A percentile compares a stretch with the other conserved stretches of the same genome.
Conservation (phyloP, 1,140 invertebrate genomes). For the Megalonaias nervosa region DNA sequence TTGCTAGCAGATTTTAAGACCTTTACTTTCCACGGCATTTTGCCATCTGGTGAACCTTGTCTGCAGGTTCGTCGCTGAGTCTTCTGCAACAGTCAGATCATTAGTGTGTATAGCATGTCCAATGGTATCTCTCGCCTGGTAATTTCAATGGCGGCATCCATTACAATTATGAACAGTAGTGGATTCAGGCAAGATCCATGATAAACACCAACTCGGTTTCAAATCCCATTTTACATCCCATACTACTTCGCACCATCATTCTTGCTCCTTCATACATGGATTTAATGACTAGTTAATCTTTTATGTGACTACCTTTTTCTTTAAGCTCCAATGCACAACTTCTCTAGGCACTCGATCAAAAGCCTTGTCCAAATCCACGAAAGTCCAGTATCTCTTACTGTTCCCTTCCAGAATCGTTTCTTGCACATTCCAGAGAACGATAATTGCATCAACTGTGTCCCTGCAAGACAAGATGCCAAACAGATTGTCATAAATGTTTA, state of each 20-base stretch:
- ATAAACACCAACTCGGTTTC: slow-evolving; percentile 10
- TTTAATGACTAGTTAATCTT: slow-evolving; percentile 10
- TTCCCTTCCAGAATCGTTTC: slow-evolving; percentile 4
- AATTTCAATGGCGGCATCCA: not conserved
- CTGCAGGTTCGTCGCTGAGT: not conserved
- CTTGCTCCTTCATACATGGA: slow-evolving; percentile 10
- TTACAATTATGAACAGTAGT: not conserved
- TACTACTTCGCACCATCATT: not conserved
- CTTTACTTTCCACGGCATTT: slow-evolving; percentile 14
- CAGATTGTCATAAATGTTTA: slow-evolving; percentile 23
- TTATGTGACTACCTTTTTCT: slow-evolving; percentile 4
- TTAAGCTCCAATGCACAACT: slow-evolving; percentile 11
- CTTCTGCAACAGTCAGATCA: slow-evolving; percentile 10
- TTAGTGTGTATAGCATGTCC: not conserved
- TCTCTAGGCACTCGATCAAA: slow-evolving; percentile 14
- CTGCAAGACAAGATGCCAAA: slow-evolving; percentile 21
- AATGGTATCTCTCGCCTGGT: not conserved
- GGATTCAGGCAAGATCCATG: slow-evolving; percentile 19
- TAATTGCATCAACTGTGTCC: slow-evolving; percentile 22
- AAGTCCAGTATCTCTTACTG: slow-evolving; percentile 3
- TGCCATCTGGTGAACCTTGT: slow-evolving; percentile 5
- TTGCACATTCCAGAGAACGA: slow-evolving; percentile 11
- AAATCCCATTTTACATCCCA: not conserved
- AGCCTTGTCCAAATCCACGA: slow-evolving; percentile 16
- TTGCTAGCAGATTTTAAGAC: slow-evolving; percentile 8